A percentile compares a stretch with the other conserved stretches of the same genome.
These are phyloP conservation scores for Galeruca laticollis DNA, from an alignment of 2,888 invertebrate species.

Conservation along the genomic window DNA sequence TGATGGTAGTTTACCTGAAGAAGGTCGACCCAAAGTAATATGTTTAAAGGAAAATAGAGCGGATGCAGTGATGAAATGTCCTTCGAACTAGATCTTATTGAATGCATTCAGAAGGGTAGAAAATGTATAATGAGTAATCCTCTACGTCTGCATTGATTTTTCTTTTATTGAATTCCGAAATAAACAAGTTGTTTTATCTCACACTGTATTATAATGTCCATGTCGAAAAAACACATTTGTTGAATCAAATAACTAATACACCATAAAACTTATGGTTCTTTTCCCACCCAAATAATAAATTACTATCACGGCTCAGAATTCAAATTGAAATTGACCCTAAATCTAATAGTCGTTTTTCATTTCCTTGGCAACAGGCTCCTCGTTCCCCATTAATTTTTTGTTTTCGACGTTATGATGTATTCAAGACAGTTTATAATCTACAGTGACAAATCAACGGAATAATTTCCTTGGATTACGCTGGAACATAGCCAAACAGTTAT, in stretches of 20 bases:
- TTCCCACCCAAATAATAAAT: too few relatives aligned
- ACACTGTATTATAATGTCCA: too few relatives aligned
- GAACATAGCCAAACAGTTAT: constrained; percentile 6
- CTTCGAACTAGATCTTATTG: neutral
- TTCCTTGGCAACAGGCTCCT: neutral
- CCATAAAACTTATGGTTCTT: too few relatives aligned
- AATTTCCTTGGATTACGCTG: constrained; percentile 1
- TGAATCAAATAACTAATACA: too few relatives aligned
- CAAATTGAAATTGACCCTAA: too few relatives aligned
- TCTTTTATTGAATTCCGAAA: too few relatives aligned
- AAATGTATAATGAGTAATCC: too few relatives aligned
- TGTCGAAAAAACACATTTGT: too few relatives aligned
- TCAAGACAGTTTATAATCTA: constrained; percentile 1
- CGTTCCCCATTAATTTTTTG: neutral
- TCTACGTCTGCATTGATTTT: too few relatives aligned
- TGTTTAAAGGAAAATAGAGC: neutral
- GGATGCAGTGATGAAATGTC: neutral
- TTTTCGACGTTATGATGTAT: neutral
- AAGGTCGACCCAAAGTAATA: constrained; percentile 12
- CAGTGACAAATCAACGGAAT: constrained; percentile 6
- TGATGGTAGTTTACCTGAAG: constrained; percentile 15
- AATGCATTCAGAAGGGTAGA: neutral
- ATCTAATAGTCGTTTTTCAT: too few relatives aligned
- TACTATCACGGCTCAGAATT: too few relatives aligned
- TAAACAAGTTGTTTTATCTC: too few relatives aligned